Percentiles rank a stretch among this genome's conserved stretches.
Evolutionary conservation across 2,888 invertebrate genomes (phyloP).

Genomic region (Harmothoe impar): DNA sequence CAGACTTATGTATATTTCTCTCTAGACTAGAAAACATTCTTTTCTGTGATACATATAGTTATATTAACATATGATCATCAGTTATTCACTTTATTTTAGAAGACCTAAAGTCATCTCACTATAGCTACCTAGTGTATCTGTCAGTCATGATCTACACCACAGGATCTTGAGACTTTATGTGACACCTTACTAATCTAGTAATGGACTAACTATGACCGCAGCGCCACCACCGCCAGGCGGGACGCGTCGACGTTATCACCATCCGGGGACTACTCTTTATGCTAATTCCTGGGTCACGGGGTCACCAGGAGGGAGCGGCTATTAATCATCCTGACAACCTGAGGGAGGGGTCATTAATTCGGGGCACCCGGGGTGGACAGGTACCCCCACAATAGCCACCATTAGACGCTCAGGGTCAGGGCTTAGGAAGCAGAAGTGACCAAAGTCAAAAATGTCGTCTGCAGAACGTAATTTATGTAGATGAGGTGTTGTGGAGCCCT

Average conservation of each 20-base stretch:
- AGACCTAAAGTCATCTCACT: no score
- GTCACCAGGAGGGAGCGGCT: constrained; percentile 20
- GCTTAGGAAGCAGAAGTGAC: not conserved
- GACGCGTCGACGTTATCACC: constrained; percentile 27
- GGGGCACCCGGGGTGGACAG: not conserved
- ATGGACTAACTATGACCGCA: not conserved
- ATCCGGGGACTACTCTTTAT: constrained; percentile 10
- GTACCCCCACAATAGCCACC: constrained; percentile 23
- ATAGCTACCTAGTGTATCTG: no score
- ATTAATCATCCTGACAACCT: constrained; percentile 30
- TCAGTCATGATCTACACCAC: no score
- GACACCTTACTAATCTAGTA: not conserved
- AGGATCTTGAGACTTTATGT: no score
- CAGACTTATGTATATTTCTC: no score
- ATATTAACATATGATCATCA: no score
- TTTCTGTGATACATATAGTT: no score
- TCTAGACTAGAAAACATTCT: no score
- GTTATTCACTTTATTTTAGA: no score
- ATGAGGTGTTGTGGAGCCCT: not conserved
- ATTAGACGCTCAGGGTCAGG: not conserved
- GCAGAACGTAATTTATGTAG: not conserved
- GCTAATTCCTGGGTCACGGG: not conserved
- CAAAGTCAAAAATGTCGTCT: not conserved
- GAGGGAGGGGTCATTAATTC: constrained; percentile 40
- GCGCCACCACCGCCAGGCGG: not conserved